Evolutionary conservation across 2,797 vertebrate genomes (phyloP).

Genomic region (Hephaestus fuliginosus): DNA sequence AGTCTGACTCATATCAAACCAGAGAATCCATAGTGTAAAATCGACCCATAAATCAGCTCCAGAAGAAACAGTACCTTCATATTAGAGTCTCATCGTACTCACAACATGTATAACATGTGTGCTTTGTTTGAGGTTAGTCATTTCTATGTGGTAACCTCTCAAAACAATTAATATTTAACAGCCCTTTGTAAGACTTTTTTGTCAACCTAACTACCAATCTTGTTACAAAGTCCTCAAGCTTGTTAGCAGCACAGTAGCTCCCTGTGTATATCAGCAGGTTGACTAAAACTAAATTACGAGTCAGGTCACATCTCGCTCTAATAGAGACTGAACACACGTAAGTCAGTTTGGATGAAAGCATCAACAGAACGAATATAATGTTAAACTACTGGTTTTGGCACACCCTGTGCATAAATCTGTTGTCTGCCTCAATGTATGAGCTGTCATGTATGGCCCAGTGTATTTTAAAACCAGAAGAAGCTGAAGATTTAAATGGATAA

Average conservation of each 20-base stretch:
- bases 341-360: not conserved
- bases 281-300: not conserved
- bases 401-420: not conserved
- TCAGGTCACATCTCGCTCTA: too few species aligned
- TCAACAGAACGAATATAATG: not conserved
- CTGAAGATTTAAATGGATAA: too few species aligned
- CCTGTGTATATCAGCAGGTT: not conserved
- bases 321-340: not conserved
- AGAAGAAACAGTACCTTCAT: not conserved
- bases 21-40: constrained; percentile 13
- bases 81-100: not conserved
- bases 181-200: not conserved
- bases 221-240: not conserved
- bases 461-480: not conserved
- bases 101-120: not conserved
- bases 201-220: not conserved
- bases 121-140: not conserved
- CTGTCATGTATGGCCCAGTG: too few species aligned
- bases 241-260: not conserved
- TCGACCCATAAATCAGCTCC: constrained; percentile 24
- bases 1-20: constrained; percentile 6
- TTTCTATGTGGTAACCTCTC: not conserved
- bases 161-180: not conserved
- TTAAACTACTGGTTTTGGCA: not conserved
- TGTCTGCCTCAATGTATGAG: not conserved